A percentile compares a stretch with the other conserved stretches of the same genome.
Conservation (phyloP, 2,888 invertebrate genomes). For the Polydrusus pterygomalis region DNA sequence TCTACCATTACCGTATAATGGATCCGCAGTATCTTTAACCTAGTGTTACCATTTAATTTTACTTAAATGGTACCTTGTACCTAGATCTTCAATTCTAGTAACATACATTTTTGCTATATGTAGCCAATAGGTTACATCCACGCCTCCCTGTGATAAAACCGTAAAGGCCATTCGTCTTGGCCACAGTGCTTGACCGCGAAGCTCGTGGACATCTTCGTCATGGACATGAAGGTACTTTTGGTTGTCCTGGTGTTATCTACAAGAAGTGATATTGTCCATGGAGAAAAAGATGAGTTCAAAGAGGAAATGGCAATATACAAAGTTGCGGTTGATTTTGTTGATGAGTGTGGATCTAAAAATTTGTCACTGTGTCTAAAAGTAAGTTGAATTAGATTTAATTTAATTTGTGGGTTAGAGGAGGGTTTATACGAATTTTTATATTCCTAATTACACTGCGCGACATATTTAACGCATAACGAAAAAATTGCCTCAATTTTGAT, state of each 20-base stretch:
- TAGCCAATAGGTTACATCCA: slow-evolving; percentile 27
- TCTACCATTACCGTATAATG: neutral
- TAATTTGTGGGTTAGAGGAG: no score
- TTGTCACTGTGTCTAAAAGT: slow-evolving; percentile 85
- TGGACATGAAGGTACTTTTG: slow-evolving; percentile 46
- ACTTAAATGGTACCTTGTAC: slow-evolving; percentile 40
- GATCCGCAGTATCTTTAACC: slow-evolving; percentile 41
- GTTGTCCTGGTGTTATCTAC: slow-evolving; percentile 41
- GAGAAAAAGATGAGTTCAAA: slow-evolving; percentile 67
- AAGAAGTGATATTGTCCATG: slow-evolving; percentile 21
- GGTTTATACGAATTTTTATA: no score
- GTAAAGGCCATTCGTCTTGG: slow-evolving; percentile 36
- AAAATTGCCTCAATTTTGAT: no score
- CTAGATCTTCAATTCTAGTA: slow-evolving; percentile 40
- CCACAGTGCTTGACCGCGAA: slow-evolving; percentile 45
- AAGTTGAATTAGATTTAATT: slow-evolving; percentile 62
- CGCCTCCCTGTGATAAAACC: slow-evolving; percentile 50
- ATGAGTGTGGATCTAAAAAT: slow-evolving; percentile 82
- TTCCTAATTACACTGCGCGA: no score
- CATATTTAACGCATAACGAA: no score
- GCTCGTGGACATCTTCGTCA: slow-evolving; percentile 42
- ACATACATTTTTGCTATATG: slow-evolving; percentile 53
- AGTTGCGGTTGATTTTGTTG: slow-evolving; percentile 80
- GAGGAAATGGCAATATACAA: slow-evolving; percentile 76
- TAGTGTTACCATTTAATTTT: slow-evolving; percentile 51